Base-by-base conservation (phyloP, 92 coral and sea anemone species). In the Meandrina meandrites region DNA sequence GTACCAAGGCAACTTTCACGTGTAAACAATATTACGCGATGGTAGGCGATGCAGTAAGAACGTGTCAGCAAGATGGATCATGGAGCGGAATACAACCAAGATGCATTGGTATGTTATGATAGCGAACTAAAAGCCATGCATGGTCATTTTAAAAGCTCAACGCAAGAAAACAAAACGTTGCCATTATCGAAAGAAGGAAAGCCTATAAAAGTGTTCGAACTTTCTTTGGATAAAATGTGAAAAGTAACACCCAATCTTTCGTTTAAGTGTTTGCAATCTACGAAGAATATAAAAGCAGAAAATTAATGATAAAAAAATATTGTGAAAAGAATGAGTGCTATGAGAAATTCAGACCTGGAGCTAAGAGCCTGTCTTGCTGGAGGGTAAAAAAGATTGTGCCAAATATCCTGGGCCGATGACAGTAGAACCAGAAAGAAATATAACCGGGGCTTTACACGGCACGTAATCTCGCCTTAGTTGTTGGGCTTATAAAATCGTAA, bases 1-100 rank as follows among this genome's bases (percentile, higher is more conserved):
- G 93, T 6, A 93, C 96, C 72, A 89, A 45, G 32, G 98, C 92
- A 13, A 81, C 89, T 4, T 94, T 93, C 67, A 60, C 90, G 8
- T 94, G 98, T 70, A 74, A 56, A 34, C 86, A 94, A 17, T 87
- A 94, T 81, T 89, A 94, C 88, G 84, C 85, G 4, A 86, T 88
- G 90, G 92, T 89, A 51, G 94, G 94, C 5, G 80, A 90, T 36
- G 89, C 84, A 9, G 81, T 81, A 22, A 83, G 95, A 56, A 85
- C 79, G 14, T 94, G 98, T 83, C 89, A 93, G 66, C 76, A 80
- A 31, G 88, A 88, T 66, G 98, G 94, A 21, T 80, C 81, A 13
- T 94, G 98, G 98, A 94, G 96, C 54, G 98, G 94, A 42, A 90
- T 84, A 11, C 90, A 93, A 37, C 96, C 98, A 17, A 69, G 98